These are phyloP conservation scores for Anneissia japonica DNA, from an alignment of 35 echinoderm and acorn worm genomes.

Conservation along the genomic window DNA sequence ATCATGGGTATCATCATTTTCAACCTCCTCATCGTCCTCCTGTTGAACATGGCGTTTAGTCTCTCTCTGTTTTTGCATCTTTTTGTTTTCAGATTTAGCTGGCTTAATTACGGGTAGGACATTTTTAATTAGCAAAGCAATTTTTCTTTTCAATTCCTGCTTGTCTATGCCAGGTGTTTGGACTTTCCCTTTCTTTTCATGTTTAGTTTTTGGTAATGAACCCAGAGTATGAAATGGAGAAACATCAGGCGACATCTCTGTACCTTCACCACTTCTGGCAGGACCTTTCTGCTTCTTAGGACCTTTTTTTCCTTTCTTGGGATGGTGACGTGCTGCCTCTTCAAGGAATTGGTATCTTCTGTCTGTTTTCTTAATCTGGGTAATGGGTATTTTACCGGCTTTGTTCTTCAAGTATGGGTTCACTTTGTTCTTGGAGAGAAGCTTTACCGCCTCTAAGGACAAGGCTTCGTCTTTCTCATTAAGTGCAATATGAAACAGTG, in stretches of 20 bases:
- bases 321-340: slow-evolving; percentile 32
- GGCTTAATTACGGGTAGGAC: not conserved
- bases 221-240: not conserved
- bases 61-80: not conserved
- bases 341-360: slow-evolving; percentile 26
- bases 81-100: not conserved
- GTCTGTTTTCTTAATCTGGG: slow-evolving; percentile 28
- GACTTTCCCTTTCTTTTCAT: not conserved
- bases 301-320: not conserved
- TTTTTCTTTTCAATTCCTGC: slow-evolving; percentile 5
- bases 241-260: not conserved
- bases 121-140: not conserved
- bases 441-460: slow-evolving; percentile 21
- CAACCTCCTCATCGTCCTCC: no score
- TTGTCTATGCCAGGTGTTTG: not conserved
- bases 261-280: not conserved
- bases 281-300: not conserved
- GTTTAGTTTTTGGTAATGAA: not conserved
- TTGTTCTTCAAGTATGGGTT: slow-evolving; percentile 39
- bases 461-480: slow-evolving; percentile 15
- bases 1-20: no score
- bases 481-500: slow-evolving; percentile 42
- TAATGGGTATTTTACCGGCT: slow-evolving; percentile 34
- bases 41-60: not conserved
- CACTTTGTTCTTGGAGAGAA: slow-evolving; percentile 28